These are phyloP conservation scores for Hycleus phaleratus DNA, from an alignment of 1,140 invertebrate genomes.

Conservation along the genomic window DNA sequence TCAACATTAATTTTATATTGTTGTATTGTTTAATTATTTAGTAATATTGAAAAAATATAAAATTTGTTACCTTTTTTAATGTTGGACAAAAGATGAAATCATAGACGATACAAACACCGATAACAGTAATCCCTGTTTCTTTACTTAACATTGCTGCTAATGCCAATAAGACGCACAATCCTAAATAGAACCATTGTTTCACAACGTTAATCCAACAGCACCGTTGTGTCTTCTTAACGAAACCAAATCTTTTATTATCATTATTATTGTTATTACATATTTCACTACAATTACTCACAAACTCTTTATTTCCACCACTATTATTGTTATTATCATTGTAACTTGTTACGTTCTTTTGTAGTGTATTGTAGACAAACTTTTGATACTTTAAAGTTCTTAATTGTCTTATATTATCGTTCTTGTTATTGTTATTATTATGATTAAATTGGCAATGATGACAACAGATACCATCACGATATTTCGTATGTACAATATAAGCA, in stretches of 20 bases:
- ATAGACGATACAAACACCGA: slow-evolving; percentile 80
- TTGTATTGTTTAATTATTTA: too few relatives aligned
- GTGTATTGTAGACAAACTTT: slow-evolving; percentile 24
- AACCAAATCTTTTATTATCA: too few relatives aligned
- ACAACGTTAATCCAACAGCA: slow-evolving; percentile 41
- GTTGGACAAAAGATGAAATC: slow-evolving; percentile 44
- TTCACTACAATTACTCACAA: slow-evolving; percentile 14
- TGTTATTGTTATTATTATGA: neutral
- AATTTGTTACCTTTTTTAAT: slow-evolving; percentile 23
- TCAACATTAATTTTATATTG: too few relatives aligned
- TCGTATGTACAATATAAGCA: slow-evolving; percentile 61
- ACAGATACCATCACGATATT: slow-evolving; percentile 46
- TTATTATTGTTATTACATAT: neutral
- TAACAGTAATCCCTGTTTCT: slow-evolving; percentile 86
- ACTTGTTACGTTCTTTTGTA: slow-evolving; percentile 33
- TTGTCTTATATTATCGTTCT: slow-evolving; percentile 5
- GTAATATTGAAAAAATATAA: neutral
- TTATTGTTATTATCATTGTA: slow-evolving; percentile 17
- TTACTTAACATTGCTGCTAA: slow-evolving; percentile 73
- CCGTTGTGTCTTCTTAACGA: neutral
- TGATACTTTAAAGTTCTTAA: slow-evolving; percentile 25
- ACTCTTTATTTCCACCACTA: slow-evolving; percentile 13
- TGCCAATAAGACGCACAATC: slow-evolving; percentile 50
- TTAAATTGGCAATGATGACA: slow-evolving; percentile 7
- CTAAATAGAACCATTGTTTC: slow-evolving; percentile 49